Conservation (phyloP, 1,140 invertebrate species). For the Aphaenogaster rudis region DNA sequence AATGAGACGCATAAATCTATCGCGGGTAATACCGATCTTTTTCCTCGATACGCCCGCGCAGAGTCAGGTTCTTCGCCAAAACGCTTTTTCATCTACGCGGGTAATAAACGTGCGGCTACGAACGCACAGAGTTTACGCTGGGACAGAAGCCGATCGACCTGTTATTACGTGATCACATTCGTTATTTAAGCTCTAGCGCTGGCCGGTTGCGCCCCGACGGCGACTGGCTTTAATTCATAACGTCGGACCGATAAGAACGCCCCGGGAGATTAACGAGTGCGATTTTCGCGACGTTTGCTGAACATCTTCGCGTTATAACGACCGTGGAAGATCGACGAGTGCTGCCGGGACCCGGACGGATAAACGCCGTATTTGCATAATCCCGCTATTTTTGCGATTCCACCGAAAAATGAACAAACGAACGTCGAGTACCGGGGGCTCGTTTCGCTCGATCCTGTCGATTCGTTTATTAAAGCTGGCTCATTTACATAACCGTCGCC, state of each 20-base stretch:
- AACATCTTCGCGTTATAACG: slow-evolving; percentile 64
- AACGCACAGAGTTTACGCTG: slow-evolving; percentile 27
- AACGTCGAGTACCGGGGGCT: slow-evolving; percentile 5
- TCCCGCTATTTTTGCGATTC: slow-evolving; percentile 60
- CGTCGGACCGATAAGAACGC: slow-evolving; percentile 62
- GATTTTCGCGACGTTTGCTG: slow-evolving; percentile 65
- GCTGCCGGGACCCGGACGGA: slow-evolving; percentile 40
- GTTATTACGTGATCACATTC: slow-evolving; percentile 68
- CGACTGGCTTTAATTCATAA: slow-evolving; percentile 65
- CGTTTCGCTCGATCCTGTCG: slow-evolving; percentile 56
- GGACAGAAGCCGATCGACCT: slow-evolving; percentile 63
- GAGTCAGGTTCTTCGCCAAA: slow-evolving; percentile 20
- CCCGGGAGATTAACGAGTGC: slow-evolving; percentile 62
- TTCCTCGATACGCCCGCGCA: slow-evolving; percentile 13
- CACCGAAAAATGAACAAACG: slow-evolving; percentile 58
- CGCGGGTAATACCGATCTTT: slow-evolving; percentile 13
- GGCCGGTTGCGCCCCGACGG: slow-evolving; percentile 57
- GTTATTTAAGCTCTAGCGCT: slow-evolving; percentile 57
- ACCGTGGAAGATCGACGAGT: slow-evolving; percentile 54
- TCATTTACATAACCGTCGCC: slow-evolving; percentile 56
- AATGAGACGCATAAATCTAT: slow-evolving; percentile 24
- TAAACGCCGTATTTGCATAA: slow-evolving; percentile 61
- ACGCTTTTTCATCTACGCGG: slow-evolving; percentile 45
- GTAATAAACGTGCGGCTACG: slow-evolving; percentile 36
- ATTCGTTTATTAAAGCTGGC: slow-evolving; percentile 61